phyloP scores from a whole-genome alignment of 1,140 invertebrate species.

The Nymphalis io region DNA sequence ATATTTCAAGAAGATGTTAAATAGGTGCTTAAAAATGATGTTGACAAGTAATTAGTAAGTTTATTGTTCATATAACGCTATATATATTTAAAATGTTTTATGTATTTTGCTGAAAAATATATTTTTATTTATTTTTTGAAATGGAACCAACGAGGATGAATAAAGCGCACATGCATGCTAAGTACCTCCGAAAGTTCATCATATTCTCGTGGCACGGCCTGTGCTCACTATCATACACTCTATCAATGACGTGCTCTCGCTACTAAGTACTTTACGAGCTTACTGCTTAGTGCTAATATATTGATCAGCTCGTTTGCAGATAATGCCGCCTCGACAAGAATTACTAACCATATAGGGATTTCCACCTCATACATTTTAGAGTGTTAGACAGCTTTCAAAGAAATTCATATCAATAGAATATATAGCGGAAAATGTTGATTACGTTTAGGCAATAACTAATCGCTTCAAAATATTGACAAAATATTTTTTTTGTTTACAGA shows the following conservation, averaged over 20 bases:
- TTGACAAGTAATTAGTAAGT: no score
- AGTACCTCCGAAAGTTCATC: slow-evolving; percentile 17
- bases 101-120: background rate
- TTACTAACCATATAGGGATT: slow-evolving; percentile 14
- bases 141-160: background rate
- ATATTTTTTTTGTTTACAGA: background rate
- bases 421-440: no score
- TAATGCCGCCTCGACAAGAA: slow-evolving; percentile 16
- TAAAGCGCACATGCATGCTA: background rate
- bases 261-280: slow-evolving; percentile 21
- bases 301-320: slow-evolving; percentile 20
- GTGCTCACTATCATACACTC: slow-evolving; percentile 10
- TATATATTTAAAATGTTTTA: background rate
- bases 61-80: no score
- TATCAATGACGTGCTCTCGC: slow-evolving; percentile 16
- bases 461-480: no score
- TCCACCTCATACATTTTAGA: slow-evolving; percentile 2
- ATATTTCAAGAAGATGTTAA: no score
- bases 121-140: background rate
- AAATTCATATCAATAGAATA: background rate
- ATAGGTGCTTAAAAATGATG: no score
- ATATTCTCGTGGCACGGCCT: slow-evolving; percentile 9
- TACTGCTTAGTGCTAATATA: slow-evolving; percentile 19
- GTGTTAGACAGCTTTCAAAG: background rate
- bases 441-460: no score